Base-by-base conservation (phyloP, 1,140 invertebrate species). In the Drosophila micromelanica region DNA sequence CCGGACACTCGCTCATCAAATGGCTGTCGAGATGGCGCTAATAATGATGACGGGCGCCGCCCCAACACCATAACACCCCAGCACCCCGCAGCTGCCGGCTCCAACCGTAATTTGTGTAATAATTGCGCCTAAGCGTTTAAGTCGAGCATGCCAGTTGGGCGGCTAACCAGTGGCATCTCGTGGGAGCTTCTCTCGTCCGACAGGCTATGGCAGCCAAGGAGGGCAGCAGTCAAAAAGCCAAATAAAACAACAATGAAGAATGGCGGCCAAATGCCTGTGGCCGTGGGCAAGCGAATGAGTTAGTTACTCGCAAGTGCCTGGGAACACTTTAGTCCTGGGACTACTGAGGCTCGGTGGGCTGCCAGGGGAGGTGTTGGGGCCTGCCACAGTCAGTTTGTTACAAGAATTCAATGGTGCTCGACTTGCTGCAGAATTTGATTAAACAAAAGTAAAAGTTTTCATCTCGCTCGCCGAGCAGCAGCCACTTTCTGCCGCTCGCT, bases 81-180 rank as follows among this genome's bases (percentile, higher is more conserved):
- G 3, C 20, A 23, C 20, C 20, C 11, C n/a, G 6, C 30, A 43
- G 56, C 27, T 11, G 12, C 20, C 20, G 23, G 43, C 38, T 12
- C 45, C 27, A 43, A 63, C 54, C 65, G 69, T 89, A 89, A 87
- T 80, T 89, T 89, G 84, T 89, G 84, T 84, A 84, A 89, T 89
- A 89, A 89, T 89, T 89, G 84, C 69, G 87, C 72, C 87, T 89
- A 89, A 89, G 84, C 84, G 84, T 89, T 89, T 89, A 89, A 89
- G 84, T 89, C 79, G 64, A 70, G 78, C 84, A 61, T 77, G 78
- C 76, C 85, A 82, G 69, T 73, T 79, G 81, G 73, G 64, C 48
- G 78, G 77, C 76, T 55, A 71, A 75, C 78, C 64, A 62, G 43
- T 51, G 72, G 72, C 59, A 82, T 89, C 76, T 75, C 78, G 60